Conservation (phyloP, 37 sponge, comb jelly and placozoan species). For the Lycopodina hypogea region DNA sequence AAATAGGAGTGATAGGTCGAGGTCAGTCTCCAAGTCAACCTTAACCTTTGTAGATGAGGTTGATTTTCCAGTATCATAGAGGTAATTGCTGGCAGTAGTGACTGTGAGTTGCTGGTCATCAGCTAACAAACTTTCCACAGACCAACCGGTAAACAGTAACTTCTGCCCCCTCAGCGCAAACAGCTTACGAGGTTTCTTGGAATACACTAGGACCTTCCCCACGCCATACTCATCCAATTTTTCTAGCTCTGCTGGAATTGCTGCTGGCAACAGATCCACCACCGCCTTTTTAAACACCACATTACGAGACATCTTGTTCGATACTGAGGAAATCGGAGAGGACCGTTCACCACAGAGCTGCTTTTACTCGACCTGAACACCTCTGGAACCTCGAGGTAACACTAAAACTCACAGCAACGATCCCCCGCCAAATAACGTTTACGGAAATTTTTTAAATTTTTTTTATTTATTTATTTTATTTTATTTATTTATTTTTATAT, state of each 20-base stretch:
- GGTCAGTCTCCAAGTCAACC: slow-evolving; percentile 46
- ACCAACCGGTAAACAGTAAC: slow-evolving; percentile 52
- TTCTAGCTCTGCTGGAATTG: slow-evolving; percentile 53
- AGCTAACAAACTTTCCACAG: slow-evolving; percentile 38
- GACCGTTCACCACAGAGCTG: too few relatives aligned
- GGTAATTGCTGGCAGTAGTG: neutral
- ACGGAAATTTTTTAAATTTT: too few relatives aligned
- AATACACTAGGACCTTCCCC: slow-evolving; percentile 58
- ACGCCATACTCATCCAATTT: slow-evolving; percentile 46
- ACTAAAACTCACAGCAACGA: too few relatives aligned
- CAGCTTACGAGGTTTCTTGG: slow-evolving; percentile 48
- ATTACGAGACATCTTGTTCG: slow-evolving; percentile 25
- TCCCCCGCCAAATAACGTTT: too few relatives aligned
- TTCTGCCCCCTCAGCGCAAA: slow-evolving; percentile 53
- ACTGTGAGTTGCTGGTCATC: slow-evolving; percentile 15
- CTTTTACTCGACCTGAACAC: too few relatives aligned
- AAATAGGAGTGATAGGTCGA: neutral
- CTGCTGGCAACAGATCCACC: slow-evolving; percentile 22
- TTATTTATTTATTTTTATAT: too few relatives aligned
- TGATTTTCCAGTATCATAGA: slow-evolving; percentile 16
- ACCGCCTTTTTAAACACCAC: slow-evolving; percentile 58
- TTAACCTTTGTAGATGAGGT: neutral
- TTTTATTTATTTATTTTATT: too few relatives aligned
- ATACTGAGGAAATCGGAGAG: slow-evolving; percentile 19
- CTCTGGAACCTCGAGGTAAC: too few relatives aligned